phyloP scores from a whole-genome alignment of 2,797 vertebrate genomes.

The Karalla daura region DNA sequence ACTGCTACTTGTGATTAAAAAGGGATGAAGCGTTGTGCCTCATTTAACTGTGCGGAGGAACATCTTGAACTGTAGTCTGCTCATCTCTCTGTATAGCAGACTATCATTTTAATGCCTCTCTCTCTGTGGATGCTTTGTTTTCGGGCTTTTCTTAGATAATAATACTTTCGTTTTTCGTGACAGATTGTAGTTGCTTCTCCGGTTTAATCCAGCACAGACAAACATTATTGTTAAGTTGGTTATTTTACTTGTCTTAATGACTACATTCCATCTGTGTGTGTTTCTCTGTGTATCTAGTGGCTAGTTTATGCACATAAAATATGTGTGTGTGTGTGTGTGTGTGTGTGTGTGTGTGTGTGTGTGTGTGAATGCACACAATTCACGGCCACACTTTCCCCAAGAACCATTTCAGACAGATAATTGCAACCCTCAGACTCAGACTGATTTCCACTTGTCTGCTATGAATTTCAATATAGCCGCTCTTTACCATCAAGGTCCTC shows the following conservation, averaged over 20 bases:
- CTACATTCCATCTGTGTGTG: not conserved
- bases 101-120: not conserved
- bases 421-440: slow-evolving; percentile 43
- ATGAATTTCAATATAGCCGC: slow-evolving; percentile 46
- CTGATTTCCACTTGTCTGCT: slow-evolving; percentile 58
- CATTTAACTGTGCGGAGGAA: not conserved
- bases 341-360: not conserved
- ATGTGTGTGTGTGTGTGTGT: not conserved
- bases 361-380: not conserved
- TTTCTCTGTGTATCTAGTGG: too few relatives aligned
- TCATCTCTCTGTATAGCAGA: not conserved
- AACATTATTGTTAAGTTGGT: not conserved
- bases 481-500: slow-evolving; percentile 41
- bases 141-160: not conserved
- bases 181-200: too few relatives aligned
- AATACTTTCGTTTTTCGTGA: too few relatives aligned
- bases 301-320: not conserved
- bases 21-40: not conserved
- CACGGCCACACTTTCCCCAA: not conserved
- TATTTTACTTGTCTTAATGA: not conserved
- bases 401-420: slow-evolving; percentile 31
- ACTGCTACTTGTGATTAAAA: not conserved
- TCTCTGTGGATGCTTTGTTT: not conserved
- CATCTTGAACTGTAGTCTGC: not conserved
- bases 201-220: too few relatives aligned